phyloP scores from a whole-genome alignment of 2,113 vertebrate species.

The Oncorhynchus keta region DNA sequence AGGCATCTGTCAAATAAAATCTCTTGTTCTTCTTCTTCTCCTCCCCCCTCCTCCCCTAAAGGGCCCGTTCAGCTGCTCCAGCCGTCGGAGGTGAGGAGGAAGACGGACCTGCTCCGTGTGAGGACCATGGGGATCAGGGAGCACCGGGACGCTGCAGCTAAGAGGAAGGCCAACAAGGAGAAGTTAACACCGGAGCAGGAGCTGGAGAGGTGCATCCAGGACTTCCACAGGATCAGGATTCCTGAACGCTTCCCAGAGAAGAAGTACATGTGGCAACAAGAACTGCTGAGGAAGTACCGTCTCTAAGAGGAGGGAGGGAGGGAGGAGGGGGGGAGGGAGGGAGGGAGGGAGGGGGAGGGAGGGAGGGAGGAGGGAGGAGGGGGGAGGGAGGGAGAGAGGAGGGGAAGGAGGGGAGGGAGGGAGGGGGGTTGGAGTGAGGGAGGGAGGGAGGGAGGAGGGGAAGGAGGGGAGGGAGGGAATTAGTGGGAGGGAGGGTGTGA shows the following conservation, averaged over 20 bases:
- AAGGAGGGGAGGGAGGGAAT: too few species aligned
- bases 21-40: too few species aligned
- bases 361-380: too few species aligned
- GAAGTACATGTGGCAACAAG: slow-evolving; percentile 96
- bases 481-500: too few species aligned
- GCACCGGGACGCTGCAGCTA: slow-evolving; percentile 76
- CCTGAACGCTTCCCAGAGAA: slow-evolving; percentile 93
- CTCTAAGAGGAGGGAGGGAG: slow-evolving; percentile 72
- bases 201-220: slow-evolving; percentile 97
- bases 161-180: slow-evolving; percentile 90
- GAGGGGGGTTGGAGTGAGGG: neutral
- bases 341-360: too few species aligned
- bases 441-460: too few species aligned
- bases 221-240: slow-evolving; percentile 96
- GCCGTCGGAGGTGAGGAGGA: slow-evolving; percentile 87
- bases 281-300: slow-evolving; percentile 93
- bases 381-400: too few species aligned
- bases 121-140: slow-evolving; percentile 88
- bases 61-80: slow-evolving; percentile 80
- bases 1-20: too few species aligned
- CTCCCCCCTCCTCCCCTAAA: neutral
- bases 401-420: too few species aligned
- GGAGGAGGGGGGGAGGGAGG: neutral
- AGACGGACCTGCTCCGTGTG: slow-evolving; percentile 92
- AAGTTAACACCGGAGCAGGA: slow-evolving; percentile 96